Conservation (phyloP, 2,888 invertebrate genomes). For the Tuberolachnus salignus region DNA sequence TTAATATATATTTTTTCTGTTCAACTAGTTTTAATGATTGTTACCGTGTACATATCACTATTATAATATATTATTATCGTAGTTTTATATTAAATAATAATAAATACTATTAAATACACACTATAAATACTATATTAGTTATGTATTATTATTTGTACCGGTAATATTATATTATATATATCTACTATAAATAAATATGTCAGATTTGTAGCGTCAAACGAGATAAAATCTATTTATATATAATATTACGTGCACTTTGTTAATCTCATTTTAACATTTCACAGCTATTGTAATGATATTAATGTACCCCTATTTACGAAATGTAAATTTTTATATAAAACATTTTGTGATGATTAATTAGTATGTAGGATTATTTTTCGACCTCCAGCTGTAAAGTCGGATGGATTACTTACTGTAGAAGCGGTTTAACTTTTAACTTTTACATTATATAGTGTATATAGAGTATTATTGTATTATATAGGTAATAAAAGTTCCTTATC, state of each 20-base stretch:
- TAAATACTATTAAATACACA: too few relatives aligned
- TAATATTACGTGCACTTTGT: slow-evolving; percentile 4
- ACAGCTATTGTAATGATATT: neutral
- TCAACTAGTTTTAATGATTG: slow-evolving; percentile 34
- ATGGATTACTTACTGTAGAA: neutral
- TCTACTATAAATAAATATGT: neutral
- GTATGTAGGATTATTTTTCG: neutral
- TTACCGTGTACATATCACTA: slow-evolving; percentile 42
- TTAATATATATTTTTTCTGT: too few relatives aligned
- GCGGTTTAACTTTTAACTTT: neutral
- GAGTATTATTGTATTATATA: neutral
- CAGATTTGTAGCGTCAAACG: neutral
- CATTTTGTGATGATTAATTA: neutral
- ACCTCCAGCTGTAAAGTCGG: neutral
- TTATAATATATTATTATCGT: slow-evolving; percentile 9
- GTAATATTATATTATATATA: neutral
- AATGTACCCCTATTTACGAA: neutral
- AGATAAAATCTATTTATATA: neutral
- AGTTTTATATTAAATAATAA: neutral
- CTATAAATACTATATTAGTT: neutral
- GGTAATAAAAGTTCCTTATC: slow-evolving; percentile 12
- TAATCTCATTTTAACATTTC: neutral
- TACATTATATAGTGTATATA: neutral
- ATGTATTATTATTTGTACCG: neutral
- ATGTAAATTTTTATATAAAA: neutral